Percentiles rank a stretch among this genome's conserved stretches.
Conservation (phyloP, 2,113 vertebrate genomes). For the Cheilinus undulatus region DNA sequence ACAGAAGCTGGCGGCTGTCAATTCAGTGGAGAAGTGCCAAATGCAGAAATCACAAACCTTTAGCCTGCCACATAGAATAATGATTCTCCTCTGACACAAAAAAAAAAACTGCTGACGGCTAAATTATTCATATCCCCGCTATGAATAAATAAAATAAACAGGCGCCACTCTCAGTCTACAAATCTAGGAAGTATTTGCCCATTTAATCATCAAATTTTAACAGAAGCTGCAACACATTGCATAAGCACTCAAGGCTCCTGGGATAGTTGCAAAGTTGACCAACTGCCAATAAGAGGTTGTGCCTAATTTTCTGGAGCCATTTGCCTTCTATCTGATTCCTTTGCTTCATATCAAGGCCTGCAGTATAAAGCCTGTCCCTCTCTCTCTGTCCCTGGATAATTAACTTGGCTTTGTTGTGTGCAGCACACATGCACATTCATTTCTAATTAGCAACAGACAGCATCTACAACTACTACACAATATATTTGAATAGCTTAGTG, state of each 20-base stretch:
- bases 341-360: slow-evolving; percentile 47
- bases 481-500: slow-evolving; percentile 42
- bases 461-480: slow-evolving; percentile 19
- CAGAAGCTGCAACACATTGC: slow-evolving; percentile 79
- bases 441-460: slow-evolving; percentile 66
- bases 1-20: slow-evolving; percentile 56
- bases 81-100: slow-evolving; percentile 62
- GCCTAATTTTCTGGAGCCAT: slow-evolving; percentile 66
- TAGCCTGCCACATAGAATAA: slow-evolving; percentile 73
- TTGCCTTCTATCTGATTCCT: slow-evolving; percentile 67
- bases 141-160: slow-evolving; percentile 84
- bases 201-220: slow-evolving; percentile 82
- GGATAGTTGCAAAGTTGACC: slow-evolving; percentile 72
- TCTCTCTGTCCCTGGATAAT: slow-evolving; percentile 56
- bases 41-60: slow-evolving; percentile 65
- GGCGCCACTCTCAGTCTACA: slow-evolving; percentile 72
- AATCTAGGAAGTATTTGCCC: slow-evolving; percentile 79
- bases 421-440: slow-evolving; percentile 62
- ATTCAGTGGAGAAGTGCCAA: slow-evolving; percentile 64
- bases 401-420: slow-evolving; percentile 57
- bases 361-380: slow-evolving; percentile 41
- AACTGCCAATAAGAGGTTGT: slow-evolving; percentile 70
- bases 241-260: slow-evolving; percentile 67
- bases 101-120: slow-evolving; percentile 80
- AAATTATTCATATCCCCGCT: slow-evolving; percentile 80